Evolutionary conservation across 92 coral and sea anemone genomes (phyloP), one percentile per base, ranked within the genome.

Genomic region (Heliopora coerulea): DNA sequence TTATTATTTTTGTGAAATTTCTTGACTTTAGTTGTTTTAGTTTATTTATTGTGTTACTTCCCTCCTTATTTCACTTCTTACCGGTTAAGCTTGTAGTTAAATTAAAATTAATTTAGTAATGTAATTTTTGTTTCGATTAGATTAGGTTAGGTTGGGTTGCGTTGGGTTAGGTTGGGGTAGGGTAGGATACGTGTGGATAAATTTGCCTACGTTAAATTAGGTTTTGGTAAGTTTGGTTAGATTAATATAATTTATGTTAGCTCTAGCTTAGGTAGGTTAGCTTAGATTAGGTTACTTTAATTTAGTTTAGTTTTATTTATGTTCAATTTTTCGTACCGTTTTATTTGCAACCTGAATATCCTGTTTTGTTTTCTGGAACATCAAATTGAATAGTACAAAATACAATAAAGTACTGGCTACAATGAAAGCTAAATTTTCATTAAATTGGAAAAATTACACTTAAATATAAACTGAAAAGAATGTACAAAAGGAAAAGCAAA

Each of bases 241-340:
- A 3, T 56, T 56, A 28, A 23, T 6, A 13, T 56, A 28, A 23
- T 6, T 56, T 56, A 28, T 3, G 29, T 56, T 56, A 28, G 17
- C 3, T 56, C 23, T 6, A 23, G 29, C 23, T 56, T 13, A 23
- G 29, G 14, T 56, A 56, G 17, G 29, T 56, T 56, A 56, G 17
- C 3, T 56, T 56, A 56, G 33, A 3, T 56, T 56, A 56, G 33
- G 3, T 56, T 3, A 56, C 33, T 56, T 56, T 46, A 46, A 7
- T 46, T 46, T 8, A 46, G 52, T 14, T 56, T 56, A 56, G 31
- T 56, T 56, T 56, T 3, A 56, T 56, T 56, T 17, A 50, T 5
- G 26, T 50, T 50, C 17, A 50, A 23, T 17, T 50, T 6, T 23
- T 17, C 61, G 61, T 56, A 56, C 61, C 61, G 61, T 31, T 56